phyloP scores from a whole-genome alignment of 2,888 invertebrate species.

The Ariolimax columbianus region DNA sequence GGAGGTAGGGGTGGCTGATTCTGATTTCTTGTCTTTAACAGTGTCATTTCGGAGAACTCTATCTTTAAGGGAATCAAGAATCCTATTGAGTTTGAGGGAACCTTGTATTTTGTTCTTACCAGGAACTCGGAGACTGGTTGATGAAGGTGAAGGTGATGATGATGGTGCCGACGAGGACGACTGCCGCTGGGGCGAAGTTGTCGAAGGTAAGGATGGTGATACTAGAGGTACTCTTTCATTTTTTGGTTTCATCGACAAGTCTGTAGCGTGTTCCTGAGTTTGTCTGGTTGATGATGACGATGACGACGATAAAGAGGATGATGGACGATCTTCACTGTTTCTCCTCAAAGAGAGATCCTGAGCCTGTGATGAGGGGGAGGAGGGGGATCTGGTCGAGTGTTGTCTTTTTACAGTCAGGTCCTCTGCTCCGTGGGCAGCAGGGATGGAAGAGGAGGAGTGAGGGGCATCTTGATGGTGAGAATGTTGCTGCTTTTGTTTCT shows the following conservation, averaged over 20 bases:
- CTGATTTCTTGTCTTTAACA: conserved; percentile 36
- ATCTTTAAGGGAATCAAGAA: conserved; percentile 71
- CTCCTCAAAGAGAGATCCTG: conserved; percentile 50
- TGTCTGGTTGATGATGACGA: conserved; percentile 35
- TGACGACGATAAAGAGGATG: conserved; percentile 39
- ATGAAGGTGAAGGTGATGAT: conserved; percentile 38
- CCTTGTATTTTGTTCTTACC: conserved; percentile 70
- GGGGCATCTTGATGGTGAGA: conserved; percentile 34
- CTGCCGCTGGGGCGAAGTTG: conserved; percentile 16
- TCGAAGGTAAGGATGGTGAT: conserved; percentile 1
- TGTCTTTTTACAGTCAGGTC: conserved; percentile 66
- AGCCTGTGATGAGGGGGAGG: conserved; percentile 44
- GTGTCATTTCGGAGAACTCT: conserved; percentile 60
- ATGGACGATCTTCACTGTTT: conserved; percentile 36
- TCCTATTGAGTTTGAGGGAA: conserved; percentile 69
- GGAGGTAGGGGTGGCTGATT: not conserved
- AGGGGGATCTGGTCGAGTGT: conserved; percentile 38
- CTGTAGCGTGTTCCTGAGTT: conserved; percentile 67
- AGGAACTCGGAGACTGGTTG: conserved; percentile 31
- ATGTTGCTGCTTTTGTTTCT: conserved; percentile 48
- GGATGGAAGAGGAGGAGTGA: conserved; percentile 19
- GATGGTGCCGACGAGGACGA: not conserved
- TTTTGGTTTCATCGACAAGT: conserved; percentile 70
- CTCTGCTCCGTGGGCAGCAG: conserved; percentile 58
- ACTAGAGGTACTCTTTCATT: conserved; percentile 31